Percentiles rank a stretch among this genome's conserved stretches.
Evolutionary conservation across 2,797 vertebrate genomes (phyloP).

Genomic region (Basileuterus tristriatus): DNA sequence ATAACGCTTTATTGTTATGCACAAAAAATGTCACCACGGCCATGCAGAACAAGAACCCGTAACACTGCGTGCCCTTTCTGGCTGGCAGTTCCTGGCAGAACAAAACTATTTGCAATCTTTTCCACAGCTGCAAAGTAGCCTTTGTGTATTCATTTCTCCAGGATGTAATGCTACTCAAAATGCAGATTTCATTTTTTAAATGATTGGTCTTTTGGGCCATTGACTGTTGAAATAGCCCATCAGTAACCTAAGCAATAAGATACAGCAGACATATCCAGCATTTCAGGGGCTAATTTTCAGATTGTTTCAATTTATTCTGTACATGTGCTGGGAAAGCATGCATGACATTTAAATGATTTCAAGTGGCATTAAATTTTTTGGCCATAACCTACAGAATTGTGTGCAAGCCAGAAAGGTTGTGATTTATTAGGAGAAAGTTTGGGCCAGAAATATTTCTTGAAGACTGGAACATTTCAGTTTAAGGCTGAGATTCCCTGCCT

Average conservation of each 20-base stretch:
- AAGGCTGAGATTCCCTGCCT: conserved; percentile 45
- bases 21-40: conserved; percentile 38
- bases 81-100: conserved; percentile 69
- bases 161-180: conserved; percentile 41
- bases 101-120: conserved; percentile 70
- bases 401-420: conserved; percentile 54
- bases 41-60: conserved; percentile 47
- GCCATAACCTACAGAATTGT: conserved; percentile 1
- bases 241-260: neutral
- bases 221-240: neutral
- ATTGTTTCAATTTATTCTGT: neutral
- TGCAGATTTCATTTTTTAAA: conserved; percentile 4
- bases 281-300: neutral
- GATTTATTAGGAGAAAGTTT: conserved; percentile 63
- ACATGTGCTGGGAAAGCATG: neutral
- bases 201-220: neutral
- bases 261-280: neutral
- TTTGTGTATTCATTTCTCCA: conserved; percentile 70
- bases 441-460: conserved; percentile 70
- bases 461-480: conserved; percentile 68
- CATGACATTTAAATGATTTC: conserved; percentile 40
- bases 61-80: conserved; percentile 61
- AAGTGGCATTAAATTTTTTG: conserved; percentile 42
- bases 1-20: conserved; percentile 61
- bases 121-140: conserved; percentile 72